Evolutionary conservation across 2,113 vertebrate species (phyloP).

Genomic region (Pseudolaguvia tuberculata): DNA sequence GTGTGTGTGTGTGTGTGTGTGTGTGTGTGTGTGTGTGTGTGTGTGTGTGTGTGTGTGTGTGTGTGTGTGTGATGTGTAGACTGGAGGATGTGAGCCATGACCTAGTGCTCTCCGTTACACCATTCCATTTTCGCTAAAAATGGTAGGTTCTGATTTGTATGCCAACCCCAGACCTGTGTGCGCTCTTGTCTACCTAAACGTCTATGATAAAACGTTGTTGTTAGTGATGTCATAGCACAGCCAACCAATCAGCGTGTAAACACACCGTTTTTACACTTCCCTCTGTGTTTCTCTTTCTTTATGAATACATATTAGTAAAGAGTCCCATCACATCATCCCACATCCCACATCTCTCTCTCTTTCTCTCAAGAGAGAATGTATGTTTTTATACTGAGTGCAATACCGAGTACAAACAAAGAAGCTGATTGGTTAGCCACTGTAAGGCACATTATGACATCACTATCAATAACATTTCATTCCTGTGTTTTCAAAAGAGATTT

Average conservation of each 20-base stretch:
- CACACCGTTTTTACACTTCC: background rate
- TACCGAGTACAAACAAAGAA: no score
- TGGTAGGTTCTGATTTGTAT: background rate
- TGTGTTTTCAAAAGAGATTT: no score
- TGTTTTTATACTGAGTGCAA: no score
- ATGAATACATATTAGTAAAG: background rate
- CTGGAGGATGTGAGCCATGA: constrained; percentile 9
- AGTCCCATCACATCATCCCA: background rate
- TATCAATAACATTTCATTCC: no score
- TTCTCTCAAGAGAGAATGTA: background rate
- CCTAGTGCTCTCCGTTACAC: constrained; percentile 8
- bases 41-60: no score
- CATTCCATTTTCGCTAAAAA: background rate
- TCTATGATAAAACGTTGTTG: background rate
- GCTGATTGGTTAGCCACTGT: background rate
- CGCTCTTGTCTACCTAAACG: background rate
- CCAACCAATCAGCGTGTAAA: background rate
- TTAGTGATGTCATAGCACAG: background rate
- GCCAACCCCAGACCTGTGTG: background rate
- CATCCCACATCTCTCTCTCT: background rate
- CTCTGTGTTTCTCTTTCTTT: background rate
- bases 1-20: no score
- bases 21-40: no score
- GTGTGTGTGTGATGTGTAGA: constrained; percentile 2
- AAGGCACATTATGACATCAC: no score